phyloP scores from a whole-genome alignment of 1,140 invertebrate genomes.

The Drosophila kikkawai region DNA sequence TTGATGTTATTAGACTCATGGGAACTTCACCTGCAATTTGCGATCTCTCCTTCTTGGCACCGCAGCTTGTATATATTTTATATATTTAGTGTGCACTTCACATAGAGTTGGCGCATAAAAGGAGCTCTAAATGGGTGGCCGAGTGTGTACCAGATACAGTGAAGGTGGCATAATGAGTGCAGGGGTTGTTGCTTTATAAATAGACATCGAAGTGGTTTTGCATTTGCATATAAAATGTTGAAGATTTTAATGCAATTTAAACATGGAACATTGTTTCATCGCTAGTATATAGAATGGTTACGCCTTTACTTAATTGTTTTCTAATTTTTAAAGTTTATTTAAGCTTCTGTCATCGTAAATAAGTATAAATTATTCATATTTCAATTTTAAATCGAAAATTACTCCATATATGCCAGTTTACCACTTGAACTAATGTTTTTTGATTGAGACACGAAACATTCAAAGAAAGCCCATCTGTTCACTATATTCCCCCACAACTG shows the following conservation, averaged over 20 bases:
- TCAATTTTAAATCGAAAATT: neutral
- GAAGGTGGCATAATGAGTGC: slow-evolving; percentile 51
- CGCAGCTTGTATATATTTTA: slow-evolving; percentile 15
- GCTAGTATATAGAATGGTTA: neutral
- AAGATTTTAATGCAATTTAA: neutral
- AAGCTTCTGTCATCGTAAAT: neutral
- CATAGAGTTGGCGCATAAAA: slow-evolving; percentile 52
- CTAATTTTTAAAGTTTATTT: neutral
- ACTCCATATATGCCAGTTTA: neutral
- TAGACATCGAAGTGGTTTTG: slow-evolving; percentile 57
- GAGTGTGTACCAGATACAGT: slow-evolving; percentile 1
- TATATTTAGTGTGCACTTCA: slow-evolving; percentile 63
- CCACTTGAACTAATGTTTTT: neutral
- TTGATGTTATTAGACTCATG: slow-evolving; percentile 67
- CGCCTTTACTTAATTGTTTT: neutral
- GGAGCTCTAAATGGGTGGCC: slow-evolving; percentile 26
- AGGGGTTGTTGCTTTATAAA: slow-evolving; percentile 17
- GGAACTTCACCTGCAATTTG: slow-evolving; percentile 69
- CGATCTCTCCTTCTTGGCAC: slow-evolving; percentile 52
- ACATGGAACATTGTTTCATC: neutral
- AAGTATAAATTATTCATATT: neutral
- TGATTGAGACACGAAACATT: neutral
- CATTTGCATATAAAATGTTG: slow-evolving; percentile 53
- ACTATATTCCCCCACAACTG: neutral
- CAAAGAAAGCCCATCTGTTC: neutral